A percentile compares a stretch with the other conserved stretches of the same genome.
Conservation (phyloP, 1,140 invertebrate species). For the Bombus huntii region DNA sequence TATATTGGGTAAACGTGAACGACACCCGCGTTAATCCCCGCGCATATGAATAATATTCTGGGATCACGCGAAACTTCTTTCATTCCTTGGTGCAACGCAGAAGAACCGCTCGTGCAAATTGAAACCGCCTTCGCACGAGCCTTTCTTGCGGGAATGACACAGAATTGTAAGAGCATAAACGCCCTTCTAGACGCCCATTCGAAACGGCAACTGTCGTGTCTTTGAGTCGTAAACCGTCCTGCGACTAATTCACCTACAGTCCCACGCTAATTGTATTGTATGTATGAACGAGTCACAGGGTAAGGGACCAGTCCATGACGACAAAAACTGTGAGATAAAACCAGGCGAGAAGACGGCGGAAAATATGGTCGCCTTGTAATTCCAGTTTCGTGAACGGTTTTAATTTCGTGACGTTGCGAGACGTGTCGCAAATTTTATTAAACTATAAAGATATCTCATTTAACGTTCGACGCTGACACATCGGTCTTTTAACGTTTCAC, state of each 20-base stretch:
- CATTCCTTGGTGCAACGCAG: neutral
- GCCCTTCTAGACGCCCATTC: slow-evolving; percentile 39
- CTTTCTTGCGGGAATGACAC: neutral
- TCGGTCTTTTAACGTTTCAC: neutral
- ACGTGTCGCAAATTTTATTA: slow-evolving; percentile 13
- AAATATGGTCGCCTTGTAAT: slow-evolving; percentile 6
- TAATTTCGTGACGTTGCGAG: slow-evolving; percentile 1
- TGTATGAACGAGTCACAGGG: slow-evolving; percentile 51
- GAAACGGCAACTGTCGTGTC: slow-evolving; percentile 43
- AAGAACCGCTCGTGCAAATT: slow-evolving; percentile 28
- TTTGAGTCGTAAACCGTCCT: slow-evolving; percentile 53
- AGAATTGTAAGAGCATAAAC: slow-evolving; percentile 22
- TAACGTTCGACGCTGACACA: neutral
- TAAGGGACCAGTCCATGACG: neutral
- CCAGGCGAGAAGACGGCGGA: neutral
- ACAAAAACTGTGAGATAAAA: slow-evolving; percentile 26
- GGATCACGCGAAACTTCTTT: slow-evolving; percentile 32
- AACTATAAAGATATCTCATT: slow-evolving; percentile 1
- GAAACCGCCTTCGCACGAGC: slow-evolving; percentile 33
- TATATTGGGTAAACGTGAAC: neutral
- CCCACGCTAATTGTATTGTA: slow-evolving; percentile 67
- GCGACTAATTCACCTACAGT: slow-evolving; percentile 56
- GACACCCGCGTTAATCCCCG: slow-evolving; percentile 12
- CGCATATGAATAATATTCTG: neutral
- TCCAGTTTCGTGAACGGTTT: slow-evolving; percentile 4